These are phyloP conservation scores for Coelinius sp. DNA, from an alignment of 2,888 invertebrate genomes.

Conservation along the genomic window DNA sequence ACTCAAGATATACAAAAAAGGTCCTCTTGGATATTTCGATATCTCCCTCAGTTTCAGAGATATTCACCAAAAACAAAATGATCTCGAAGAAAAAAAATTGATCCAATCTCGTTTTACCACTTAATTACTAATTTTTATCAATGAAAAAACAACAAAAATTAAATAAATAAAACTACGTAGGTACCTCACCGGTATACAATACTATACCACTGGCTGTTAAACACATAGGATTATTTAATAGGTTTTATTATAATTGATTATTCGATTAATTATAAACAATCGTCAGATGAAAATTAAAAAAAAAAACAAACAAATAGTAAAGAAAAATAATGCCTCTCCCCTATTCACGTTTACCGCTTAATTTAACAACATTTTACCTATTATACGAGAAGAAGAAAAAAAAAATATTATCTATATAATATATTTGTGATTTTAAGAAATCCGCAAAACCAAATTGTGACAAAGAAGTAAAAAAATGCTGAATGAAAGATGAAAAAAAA, in stretches of 20 bases:
- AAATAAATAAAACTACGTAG: slow-evolving; percentile 63
- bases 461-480: slow-evolving; percentile 60
- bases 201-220: slow-evolving; percentile 71
- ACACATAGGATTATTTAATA: slow-evolving; percentile 69
- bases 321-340: slow-evolving; percentile 59
- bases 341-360: slow-evolving; percentile 64
- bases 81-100: too few relatives aligned
- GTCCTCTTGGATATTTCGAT: too few relatives aligned
- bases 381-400: slow-evolving; percentile 64
- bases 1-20: too few relatives aligned
- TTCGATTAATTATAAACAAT: slow-evolving; percentile 48
- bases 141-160: slow-evolving; percentile 27
- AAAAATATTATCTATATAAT: slow-evolving; percentile 56
- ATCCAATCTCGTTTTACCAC: too few relatives aligned
- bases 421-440: slow-evolving; percentile 71
- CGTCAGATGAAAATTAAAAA: slow-evolving; percentile 28
- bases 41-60: too few relatives aligned
- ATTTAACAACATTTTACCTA: slow-evolving; percentile 68
- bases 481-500: not conserved
- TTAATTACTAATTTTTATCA: not conserved
- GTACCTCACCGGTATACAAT: slow-evolving; percentile 71
- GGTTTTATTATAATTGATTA: slow-evolving; percentile 60
- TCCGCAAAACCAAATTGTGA: slow-evolving; percentile 71
- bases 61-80: too few relatives aligned
- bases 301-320: slow-evolving; percentile 33